Evolutionary conservation across 2,113 vertebrate species (phyloP), one percentile per base, ranked within the genome.

Genomic region (Oreochromis spilurus): DNA sequence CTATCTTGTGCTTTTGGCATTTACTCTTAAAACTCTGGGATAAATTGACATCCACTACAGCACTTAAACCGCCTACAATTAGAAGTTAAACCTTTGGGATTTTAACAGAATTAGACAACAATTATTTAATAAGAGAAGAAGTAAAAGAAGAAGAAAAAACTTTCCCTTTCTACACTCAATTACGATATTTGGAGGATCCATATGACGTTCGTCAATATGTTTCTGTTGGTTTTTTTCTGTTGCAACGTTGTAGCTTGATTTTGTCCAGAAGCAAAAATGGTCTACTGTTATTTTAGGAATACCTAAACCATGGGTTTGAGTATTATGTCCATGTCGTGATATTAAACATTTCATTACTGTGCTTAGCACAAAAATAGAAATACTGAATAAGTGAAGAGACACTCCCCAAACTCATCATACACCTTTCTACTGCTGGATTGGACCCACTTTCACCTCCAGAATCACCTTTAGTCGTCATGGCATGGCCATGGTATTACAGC

Each of bases 51-150:
- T 43, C 45, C 21, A n/a, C 36, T 13, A 6, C 48, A 81, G 40
- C 21, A 75, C 43, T n/a, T 16, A 58, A 31, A 8, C 24, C 3
- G 16, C 70, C 70, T 50, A 31, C 45, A 50, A 8, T 77, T 77
- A 77, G 16, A 50, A 77, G 16, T 31, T 29, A n/a, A 77, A 77
- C 70, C 70, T 50, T 77, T 77, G 70, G 70, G 70, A 77, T 13
- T 77, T 77, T 31, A 77, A 77, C 45, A 50, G 31, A 77, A 77
- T 50, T 19, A 77, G 26, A 77, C 45, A 54, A 21, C n/a, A 77
- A 48, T 50, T 77, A 77, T 50, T 50, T 77, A n/a, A 26, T 50
- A 12, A 50, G 5, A 75, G 14, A 67, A 67, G 7, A 67, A 40
- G 34, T 14, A 67, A 38, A 40, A 67, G 34, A 40, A 40, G 62